phyloP scores from a whole-genome alignment of 2,797 vertebrate genomes.

The Pseudomugil gertrudae region DNA sequence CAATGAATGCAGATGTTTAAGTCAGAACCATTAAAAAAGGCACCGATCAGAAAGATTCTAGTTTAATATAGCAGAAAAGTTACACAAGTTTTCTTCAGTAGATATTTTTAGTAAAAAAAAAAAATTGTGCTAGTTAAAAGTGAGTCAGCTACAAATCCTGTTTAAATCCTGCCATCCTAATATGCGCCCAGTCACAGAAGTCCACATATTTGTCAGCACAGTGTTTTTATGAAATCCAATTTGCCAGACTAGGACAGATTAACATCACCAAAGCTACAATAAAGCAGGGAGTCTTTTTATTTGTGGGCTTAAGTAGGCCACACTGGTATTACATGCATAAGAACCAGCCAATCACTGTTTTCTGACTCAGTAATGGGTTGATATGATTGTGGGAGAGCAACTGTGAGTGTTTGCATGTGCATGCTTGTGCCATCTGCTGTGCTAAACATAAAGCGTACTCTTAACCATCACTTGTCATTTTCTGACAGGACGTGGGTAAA shows the following conservation, averaged over 20 bases:
- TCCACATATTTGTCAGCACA: constrained; percentile 51
- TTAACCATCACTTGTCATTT: constrained; percentile 37
- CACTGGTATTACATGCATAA: constrained; percentile 67
- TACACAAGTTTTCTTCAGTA: background rate
- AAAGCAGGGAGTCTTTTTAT: constrained; percentile 65
- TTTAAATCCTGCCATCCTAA: constrained; percentile 35
- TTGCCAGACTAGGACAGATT: constrained; percentile 62
- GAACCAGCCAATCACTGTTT: constrained; percentile 73
- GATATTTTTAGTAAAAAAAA: no score
- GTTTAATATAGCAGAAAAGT: constrained; percentile 1
- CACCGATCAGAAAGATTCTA: background rate
- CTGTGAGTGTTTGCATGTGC: constrained; percentile 23
- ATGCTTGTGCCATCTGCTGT: constrained; percentile 65
- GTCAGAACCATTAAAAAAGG: constrained; percentile 1
- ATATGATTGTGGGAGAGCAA: constrained; percentile 26
- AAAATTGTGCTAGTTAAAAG: background rate
- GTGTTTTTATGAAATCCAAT: constrained; percentile 61
- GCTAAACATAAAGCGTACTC: constrained; percentile 27
- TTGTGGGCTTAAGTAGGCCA: constrained; percentile 77
- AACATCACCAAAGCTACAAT: constrained; percentile 59
- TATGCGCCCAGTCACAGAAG: constrained; percentile 38
- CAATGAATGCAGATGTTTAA: background rate
- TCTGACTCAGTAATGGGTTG: constrained; percentile 52
- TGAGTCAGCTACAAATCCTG: constrained; percentile 32
- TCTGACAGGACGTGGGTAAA: constrained; percentile 17